Base-by-base conservation (phyloP, 2,113 vertebrate genomes). In the Ceuthmochares aereus region DNA sequence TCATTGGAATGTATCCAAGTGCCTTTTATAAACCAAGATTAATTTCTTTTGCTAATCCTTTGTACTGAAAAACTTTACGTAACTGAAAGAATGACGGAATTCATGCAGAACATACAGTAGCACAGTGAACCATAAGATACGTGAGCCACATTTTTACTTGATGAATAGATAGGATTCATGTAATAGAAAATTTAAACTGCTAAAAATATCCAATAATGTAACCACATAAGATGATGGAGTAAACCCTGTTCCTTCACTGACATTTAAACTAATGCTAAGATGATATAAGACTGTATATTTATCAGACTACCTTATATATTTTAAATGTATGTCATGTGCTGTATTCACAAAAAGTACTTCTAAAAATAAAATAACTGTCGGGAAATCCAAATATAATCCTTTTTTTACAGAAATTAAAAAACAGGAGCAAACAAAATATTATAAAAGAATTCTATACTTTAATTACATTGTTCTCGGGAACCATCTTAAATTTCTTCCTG, bases 121-220 rank as follows among this genome's bases (percentile, higher is more conserved):
- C 2, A 5, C 83, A 47, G 60, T 93, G 92, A 96, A 94, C 40
- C 22, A 54, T 59, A 81, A 93, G 87, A 59, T 82, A 72, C 9
- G 34, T 70, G 36, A 88, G 68, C 55, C 83, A 67, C 72, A 93
- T 94, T 95, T 93, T 90, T 56, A 72, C n/a, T 92, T 90, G 83
- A 94, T 90, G 21, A 94, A 92, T 92, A 94, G 88, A 78, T 60
- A 89, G 29, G 25, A 96, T 94, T 90, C 63, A 42, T 94, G 67
- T 87, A 90, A 89, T 55, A 91, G 78, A 80, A 93, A 94, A 90
- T 80, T 74, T 81, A 85, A 94, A 86, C 64, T 60, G 43, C 40
- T 92, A 72, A 92, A 93, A 89, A 91, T 88, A 94, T 74, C 30
- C 79, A 93, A 63, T 93, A 94, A 94, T 56, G 43, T 90, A 89